These are phyloP conservation scores for Torymus auratus DNA, from an alignment of 2,888 invertebrate species.

Conservation along the genomic window DNA sequence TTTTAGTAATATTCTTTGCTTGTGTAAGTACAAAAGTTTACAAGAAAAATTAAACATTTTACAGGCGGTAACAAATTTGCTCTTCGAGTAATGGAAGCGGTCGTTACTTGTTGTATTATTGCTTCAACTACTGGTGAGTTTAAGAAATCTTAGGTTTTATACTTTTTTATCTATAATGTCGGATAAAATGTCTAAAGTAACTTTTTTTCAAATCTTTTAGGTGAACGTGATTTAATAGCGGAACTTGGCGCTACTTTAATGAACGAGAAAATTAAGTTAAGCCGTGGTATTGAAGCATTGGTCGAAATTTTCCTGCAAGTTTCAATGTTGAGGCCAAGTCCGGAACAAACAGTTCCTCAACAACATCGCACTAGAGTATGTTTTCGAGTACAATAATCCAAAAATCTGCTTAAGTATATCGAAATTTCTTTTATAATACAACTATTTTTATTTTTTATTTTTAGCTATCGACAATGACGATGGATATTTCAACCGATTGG, in stretches of 20 bases:
- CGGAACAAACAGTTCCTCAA: conserved; percentile 79
- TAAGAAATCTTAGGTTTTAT: too few relatives aligned
- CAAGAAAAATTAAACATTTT: conserved; percentile 17
- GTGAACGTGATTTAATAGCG: conserved; percentile 68
- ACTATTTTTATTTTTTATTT: too few relatives aligned
- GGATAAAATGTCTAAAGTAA: too few relatives aligned
- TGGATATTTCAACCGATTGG: conserved; percentile 70
- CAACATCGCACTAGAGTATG: conserved; percentile 78
- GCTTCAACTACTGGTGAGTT: conserved; percentile 45
- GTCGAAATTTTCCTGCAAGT: conserved; percentile 80
- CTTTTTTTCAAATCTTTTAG: conserved; percentile 59
- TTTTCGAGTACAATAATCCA: conserved; percentile 16
- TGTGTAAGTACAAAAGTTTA: neutral
- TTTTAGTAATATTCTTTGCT: neutral
- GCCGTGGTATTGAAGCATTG: conserved; percentile 72
- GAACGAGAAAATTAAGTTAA: conserved; percentile 67
- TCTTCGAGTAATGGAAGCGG: conserved; percentile 72
- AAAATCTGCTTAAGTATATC: too few relatives aligned
- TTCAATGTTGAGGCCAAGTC: conserved; percentile 78
- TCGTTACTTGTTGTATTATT: conserved; percentile 73
- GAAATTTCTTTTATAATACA: too few relatives aligned
- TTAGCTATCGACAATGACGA: conserved; percentile 71
- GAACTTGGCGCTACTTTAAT: conserved; percentile 69
- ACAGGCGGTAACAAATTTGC: conserved; percentile 72
- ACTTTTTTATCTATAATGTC: too few relatives aligned